Evolutionary conservation across 2,113 vertebrate species (phyloP).

Genomic region (Mohoua ochrocephala): DNA sequence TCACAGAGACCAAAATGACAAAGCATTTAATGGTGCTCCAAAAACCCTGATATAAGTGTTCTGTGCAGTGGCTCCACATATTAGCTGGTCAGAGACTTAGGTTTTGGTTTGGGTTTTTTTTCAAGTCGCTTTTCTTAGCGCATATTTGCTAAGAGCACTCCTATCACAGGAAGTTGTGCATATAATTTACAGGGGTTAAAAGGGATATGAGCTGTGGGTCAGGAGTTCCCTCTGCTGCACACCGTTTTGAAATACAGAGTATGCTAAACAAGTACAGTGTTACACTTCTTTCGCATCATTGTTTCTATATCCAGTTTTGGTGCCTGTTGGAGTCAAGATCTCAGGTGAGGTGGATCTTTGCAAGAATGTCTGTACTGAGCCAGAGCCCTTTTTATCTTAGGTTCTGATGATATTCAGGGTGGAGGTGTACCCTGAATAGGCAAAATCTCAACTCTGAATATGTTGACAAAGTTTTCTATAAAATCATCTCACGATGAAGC

Average conservation of each 20-base stretch:
- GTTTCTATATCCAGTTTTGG: neutral
- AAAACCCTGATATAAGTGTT: neutral
- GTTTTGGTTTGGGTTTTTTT: neutral
- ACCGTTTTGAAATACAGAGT: neutral
- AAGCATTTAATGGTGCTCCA: neutral
- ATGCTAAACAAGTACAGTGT: neutral
- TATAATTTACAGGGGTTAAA: neutral
- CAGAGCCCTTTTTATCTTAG: neutral
- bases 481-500: neutral
- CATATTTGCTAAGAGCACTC: neutral
- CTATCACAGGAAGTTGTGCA: neutral
- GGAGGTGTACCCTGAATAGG: accelerated
- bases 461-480: neutral
- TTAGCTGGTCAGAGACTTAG: neutral
- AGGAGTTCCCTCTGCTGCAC: neutral
- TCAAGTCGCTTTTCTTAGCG: neutral
- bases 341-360: neutral
- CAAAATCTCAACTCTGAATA: neutral
- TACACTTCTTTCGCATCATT: accelerated
- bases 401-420: neutral
- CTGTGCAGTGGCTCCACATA: neutral
- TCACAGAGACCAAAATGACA: neutral
- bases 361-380: neutral
- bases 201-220: neutral
- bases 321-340: neutral